Conservation (phyloP, 2,888 invertebrate species). For the Drosophila nigritarsus region DNA sequence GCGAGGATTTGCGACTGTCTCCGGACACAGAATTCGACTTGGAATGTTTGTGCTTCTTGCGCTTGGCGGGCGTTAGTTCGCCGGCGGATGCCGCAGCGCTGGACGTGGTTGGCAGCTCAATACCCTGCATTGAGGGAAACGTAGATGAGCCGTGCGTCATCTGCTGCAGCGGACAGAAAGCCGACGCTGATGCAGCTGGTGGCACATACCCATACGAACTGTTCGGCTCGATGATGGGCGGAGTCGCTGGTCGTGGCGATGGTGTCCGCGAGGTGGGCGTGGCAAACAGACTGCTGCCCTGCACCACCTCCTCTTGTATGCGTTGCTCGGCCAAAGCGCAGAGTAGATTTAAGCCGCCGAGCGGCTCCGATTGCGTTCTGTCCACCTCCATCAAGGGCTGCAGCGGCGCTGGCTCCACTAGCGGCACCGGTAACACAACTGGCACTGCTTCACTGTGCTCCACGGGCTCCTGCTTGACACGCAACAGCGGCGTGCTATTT, state of each 20-base stretch:
- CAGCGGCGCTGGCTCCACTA: slow-evolving; percentile 20
- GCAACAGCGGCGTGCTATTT: slow-evolving; percentile 87
- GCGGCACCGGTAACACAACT: slow-evolving; percentile 5
- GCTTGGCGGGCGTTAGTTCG: slow-evolving; percentile 72
- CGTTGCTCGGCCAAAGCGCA: slow-evolving; percentile 94
- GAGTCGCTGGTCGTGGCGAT: slow-evolving; percentile 41
- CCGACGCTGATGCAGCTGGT: neutral
- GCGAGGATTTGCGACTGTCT: slow-evolving; percentile 73
- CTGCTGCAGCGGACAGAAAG: slow-evolving; percentile 37
- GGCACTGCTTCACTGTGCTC: slow-evolving; percentile 59
- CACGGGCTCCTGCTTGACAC: slow-evolving; percentile 83
- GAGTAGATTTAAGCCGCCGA: slow-evolving; percentile 90
- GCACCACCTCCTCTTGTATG: slow-evolving; percentile 88
- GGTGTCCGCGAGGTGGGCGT: slow-evolving; percentile 68
- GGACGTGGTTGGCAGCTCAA: slow-evolving; percentile 77
- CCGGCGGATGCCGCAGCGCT: slow-evolving; percentile 16
- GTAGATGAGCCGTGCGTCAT: slow-evolving; percentile 48
- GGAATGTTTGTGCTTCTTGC: slow-evolving; percentile 86
- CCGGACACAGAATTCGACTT: slow-evolving; percentile 74
- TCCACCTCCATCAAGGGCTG: slow-evolving; percentile 42
- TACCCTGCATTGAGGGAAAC: slow-evolving; percentile 81
- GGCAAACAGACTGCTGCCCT: slow-evolving; percentile 71
- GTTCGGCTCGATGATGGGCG: slow-evolving; percentile 16
- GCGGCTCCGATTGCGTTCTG: slow-evolving; percentile 69
- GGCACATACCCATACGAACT: slow-evolving; percentile 14